Conservation (phyloP, 2,888 invertebrate genomes). For the Julus scandinavius region DNA sequence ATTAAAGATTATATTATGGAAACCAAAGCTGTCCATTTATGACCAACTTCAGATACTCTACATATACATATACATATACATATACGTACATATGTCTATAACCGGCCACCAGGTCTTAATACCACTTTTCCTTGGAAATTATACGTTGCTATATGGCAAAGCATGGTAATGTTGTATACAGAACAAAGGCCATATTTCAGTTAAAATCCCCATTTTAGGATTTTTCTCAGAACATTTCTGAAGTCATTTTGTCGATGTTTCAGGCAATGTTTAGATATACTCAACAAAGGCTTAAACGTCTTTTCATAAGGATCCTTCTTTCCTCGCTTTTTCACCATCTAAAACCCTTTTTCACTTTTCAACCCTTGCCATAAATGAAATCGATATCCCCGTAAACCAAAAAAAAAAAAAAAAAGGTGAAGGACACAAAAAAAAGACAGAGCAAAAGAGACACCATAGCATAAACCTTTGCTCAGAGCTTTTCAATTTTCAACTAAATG, state of each 20-base stretch:
- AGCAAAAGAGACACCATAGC: constrained; percentile 14
- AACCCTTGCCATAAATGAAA: constrained; percentile 17
- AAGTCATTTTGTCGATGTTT: background rate
- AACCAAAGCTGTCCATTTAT: too few relatives aligned
- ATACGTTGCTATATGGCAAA: too few relatives aligned
- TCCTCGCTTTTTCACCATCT: background rate
- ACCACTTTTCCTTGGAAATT: too few relatives aligned
- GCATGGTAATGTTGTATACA: too few relatives aligned
- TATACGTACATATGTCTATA: too few relatives aligned
- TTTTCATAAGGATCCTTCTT: background rate
- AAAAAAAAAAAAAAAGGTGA: constrained; percentile 35
- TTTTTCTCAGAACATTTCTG: background rate
- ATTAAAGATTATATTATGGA: too few relatives aligned
- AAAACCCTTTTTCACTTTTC: constrained; percentile 10
- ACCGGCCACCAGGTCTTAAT: too few relatives aligned
- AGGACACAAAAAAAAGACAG: constrained; percentile 29
- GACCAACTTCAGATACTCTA: too few relatives aligned
- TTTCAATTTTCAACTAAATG: constrained; percentile 37
- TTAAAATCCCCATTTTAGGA: too few relatives aligned
- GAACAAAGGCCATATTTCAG: too few relatives aligned
- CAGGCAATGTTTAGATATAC: background rate
- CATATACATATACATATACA: too few relatives aligned
- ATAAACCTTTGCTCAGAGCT: constrained; percentile 29
- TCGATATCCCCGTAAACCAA: constrained; percentile 25
- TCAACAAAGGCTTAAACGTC: background rate